These are phyloP conservation scores for Octodonta nipae DNA, from an alignment of 2,888 invertebrate species.

Conservation along the genomic window DNA sequence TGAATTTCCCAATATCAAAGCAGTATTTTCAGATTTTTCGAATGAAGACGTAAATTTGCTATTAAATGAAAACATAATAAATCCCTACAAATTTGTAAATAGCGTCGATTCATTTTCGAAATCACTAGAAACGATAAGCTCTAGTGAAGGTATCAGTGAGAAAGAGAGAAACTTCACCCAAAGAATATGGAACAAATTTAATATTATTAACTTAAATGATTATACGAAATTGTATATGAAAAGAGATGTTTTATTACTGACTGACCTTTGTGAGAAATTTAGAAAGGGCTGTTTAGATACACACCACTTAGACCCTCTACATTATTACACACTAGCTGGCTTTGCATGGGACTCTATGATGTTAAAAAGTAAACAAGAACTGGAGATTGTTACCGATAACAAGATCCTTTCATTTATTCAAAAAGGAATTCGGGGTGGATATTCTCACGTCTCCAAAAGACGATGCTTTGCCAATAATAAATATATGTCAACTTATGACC, in stretches of 20 bases:
- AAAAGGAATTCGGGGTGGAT: constrained; percentile 23
- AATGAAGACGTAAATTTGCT: too few relatives aligned
- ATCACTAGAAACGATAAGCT: too few relatives aligned
- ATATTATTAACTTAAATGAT: constrained; percentile 22
- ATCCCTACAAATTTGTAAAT: too few relatives aligned
- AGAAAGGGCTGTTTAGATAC: constrained; percentile 17
- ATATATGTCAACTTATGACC: constrained; percentile 2
- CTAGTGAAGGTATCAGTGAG: too few relatives aligned
- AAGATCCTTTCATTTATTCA: constrained; percentile 23
- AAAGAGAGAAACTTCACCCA: too few relatives aligned
- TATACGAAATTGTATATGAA: constrained; percentile 28
- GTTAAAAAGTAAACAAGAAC: constrained; percentile 14
- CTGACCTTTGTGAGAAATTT: constrained; percentile 30
- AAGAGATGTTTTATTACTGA: constrained; percentile 27
- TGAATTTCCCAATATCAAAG: too few relatives aligned
- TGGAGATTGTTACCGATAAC: constrained; percentile 21
- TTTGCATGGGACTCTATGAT: constrained; percentile 23
- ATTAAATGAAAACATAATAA: too few relatives aligned
- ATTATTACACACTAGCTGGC: constrained; percentile 23
- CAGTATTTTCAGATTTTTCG: too few relatives aligned
- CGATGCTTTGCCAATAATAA: constrained; percentile 28
- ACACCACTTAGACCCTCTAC: constrained; percentile 23
- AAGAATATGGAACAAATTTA: too few relatives aligned
- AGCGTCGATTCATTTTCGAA: too few relatives aligned
- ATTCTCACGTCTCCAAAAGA: constrained; percentile 20